Evolutionary conservation across 1,140 invertebrate genomes (phyloP), one percentile per base, ranked within the genome.

Genomic region (Pentalonia nigronervosa): DNA sequence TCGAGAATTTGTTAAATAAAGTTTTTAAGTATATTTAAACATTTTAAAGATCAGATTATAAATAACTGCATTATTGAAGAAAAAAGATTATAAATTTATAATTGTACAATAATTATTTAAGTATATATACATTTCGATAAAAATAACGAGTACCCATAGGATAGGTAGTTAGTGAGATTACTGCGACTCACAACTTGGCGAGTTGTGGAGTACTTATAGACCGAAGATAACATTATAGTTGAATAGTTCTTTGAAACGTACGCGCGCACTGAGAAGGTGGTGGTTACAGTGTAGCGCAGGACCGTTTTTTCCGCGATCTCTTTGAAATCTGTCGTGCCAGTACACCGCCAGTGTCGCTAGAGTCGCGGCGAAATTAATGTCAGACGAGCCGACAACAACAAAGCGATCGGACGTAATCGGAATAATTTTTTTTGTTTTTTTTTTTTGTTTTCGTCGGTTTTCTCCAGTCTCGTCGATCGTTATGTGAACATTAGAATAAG

Each of bases 361-460:
- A 50, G 36, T 93, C 91, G 91, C 81, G 30, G 34, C 47, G 81
- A 25, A 93, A 86, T 93, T 93, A 93, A 86, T 93, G 81, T 93
- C 91, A 86, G 91, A 93, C 91, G 91, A 93, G 91, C 91, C 91
- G 86, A 93, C 91, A 93, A 93, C 91, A 93, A 93, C 91, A 93
- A 93, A 93, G 91, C 81, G 81, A 93, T 93, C 81, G 76, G 91
- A 93, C 91, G 91, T 93, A 93, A 86, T 93, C 91, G 91, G 81
- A 50, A 53, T 93, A 41, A 53, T 93, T 84, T 84, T 93, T 92
- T 91, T 76, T 45, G 53, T 91, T 86, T 93, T 92, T 86, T 93
- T 92, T 83, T 92, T 56, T 86, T 93, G 91, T 86, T 84, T 86
- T 93, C 48, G 81, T 86, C 91, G 91, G 45, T 56, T 93, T 93